Evolutionary conservation across 2,888 invertebrate species (phyloP), one percentile per base, ranked within the genome.

Genomic region (Apamea sordens): DNA sequence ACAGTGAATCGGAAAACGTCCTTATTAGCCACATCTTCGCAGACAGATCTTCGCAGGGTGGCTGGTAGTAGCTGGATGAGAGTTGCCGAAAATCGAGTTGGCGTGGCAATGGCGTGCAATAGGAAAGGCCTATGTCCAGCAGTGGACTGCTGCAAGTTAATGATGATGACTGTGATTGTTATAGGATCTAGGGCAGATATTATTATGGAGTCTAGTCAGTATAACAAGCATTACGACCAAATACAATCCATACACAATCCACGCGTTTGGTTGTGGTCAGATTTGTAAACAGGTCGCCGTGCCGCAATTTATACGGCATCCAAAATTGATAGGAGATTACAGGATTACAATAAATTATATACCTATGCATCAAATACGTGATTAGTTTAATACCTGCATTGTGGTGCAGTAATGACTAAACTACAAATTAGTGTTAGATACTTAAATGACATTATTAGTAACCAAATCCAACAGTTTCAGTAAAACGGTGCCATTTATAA

Each of bases 301-400:
- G 10, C 32, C 13, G 50, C 87, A 85, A 86, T 85, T 77, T 84
- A 84, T 85, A 79, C 75, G 69, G 56, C 53, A 47, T 67, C 36
- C 75, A 59, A 79, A 82, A 86, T 86, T 88, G 86, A 86, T 88
- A 82, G 68, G 73, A 61, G 77, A 82, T 88, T 82, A 82, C 50
- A 59, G 86, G 88, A 85, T 85, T 82, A 77, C 61, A 73, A 82
- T 87, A 76, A 76, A 85, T 87, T 85, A 79, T 71, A 63, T 65
- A 78, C 50, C 7, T 68, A 63, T 86, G 21, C 73, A 77, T 82
- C 79, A 69, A 72, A 77, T 77, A 53, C 44, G 63, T 73, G 86
- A 82, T 86, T 79, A 81, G 81, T 79, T 72, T 78, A 87, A 81
- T 84, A 18, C 65, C 69, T 61, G 63, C 69, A 64, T 65, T 71